Evolutionary conservation across 2,797 vertebrate species (phyloP), one percentile per base, ranked within the genome.

Genomic region (Eidolon dupreanum): DNA sequence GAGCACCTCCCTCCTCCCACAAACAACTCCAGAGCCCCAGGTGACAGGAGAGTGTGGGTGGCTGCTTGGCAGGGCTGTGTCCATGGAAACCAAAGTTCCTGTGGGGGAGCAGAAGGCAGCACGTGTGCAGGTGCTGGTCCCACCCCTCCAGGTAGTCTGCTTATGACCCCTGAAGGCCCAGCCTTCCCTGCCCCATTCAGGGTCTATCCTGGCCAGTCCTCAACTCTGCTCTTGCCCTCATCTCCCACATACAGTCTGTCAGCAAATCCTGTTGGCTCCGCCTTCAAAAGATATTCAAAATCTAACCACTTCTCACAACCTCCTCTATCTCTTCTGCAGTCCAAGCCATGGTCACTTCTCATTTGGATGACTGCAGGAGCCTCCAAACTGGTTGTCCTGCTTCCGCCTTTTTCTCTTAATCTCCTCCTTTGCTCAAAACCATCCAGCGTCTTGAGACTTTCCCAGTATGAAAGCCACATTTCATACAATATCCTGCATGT

Each of bases 11-110:
- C 78, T 65, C 74, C 71, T 87, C 78, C 88, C 70, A 79, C 93
- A 59, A 92, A 79, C 65, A 63, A 68, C 68, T 94, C 78, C 36
- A 12, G 51, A 93, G 87, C 71, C 8, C 0, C 17, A 53, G 83
- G 91, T 87, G 91, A 90, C 83, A 93, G 82, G 51, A 90, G 81
- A 75, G 59, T 0, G 70, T 46, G 85, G 94, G 93, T 61, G 94
- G 90, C 94, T 94, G 95, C 79, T 68, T 73, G 12, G 95, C 90
- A 74, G 78, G 86, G 87, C 87, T 31, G 96, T 79, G 70, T 95
- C 87, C 84, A 97, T 93, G 92, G 94, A 81, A 97, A 95, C 93
- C 71, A 49, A 33, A 77, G 91, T 0, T 0, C 28, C 5, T n/a
- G 8, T 15, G 38, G 36, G 63, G 65, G 73, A 82, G 66, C 16